Evolutionary conservation across 2,113 vertebrate species (phyloP), one percentile per base, ranked within the genome.

Genomic region (Nanorana parkeri): DNA sequence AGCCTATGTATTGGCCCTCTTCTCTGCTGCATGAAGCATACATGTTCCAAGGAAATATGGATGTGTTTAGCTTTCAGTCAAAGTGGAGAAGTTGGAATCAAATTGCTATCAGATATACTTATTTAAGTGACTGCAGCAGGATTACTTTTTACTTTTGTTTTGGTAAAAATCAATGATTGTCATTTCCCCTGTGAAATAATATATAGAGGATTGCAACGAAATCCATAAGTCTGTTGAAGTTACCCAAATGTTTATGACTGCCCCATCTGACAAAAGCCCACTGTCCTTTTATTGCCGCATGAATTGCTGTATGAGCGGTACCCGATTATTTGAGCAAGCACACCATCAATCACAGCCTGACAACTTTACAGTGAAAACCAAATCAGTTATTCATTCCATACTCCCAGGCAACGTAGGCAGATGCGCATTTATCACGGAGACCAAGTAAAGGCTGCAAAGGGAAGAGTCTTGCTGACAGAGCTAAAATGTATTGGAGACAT

Each of bases 371-470:
- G 54, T 51, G 32, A 68, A 83, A 76, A 58, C 16, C 52, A 58
- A 52, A 83, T 83, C 72, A 83, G 52, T 83, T 83, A 83, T 75
- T 83, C 71, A 5, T 76, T 83, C 68, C 64, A 76, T 75, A 68
- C 63, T 76, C 63, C 71, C 80, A 47, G 47, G 56, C 29, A 36
- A 76, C 55, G 21, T 68, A 68, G 64, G 52, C 64, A 76, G 80
- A 55, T 52, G 56, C 16, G 54, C 72, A 83, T 83, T 75, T 76
- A 83, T 83, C 80, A 65, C 23, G 56, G 24, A 54, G 47, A 55
- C 32, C 80, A 60, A 72, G 21, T 63, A 32, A 68, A 68, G 63
- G 61, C 32, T 76, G 71, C 41, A 68, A 83, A 56, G 55, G 61
- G 61, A 80, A 19, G 80, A 83, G 71, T 60, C 63, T 76, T 83